Base-by-base conservation (phyloP, 2,888 invertebrate genomes). In the Parnassius smintheus region DNA sequence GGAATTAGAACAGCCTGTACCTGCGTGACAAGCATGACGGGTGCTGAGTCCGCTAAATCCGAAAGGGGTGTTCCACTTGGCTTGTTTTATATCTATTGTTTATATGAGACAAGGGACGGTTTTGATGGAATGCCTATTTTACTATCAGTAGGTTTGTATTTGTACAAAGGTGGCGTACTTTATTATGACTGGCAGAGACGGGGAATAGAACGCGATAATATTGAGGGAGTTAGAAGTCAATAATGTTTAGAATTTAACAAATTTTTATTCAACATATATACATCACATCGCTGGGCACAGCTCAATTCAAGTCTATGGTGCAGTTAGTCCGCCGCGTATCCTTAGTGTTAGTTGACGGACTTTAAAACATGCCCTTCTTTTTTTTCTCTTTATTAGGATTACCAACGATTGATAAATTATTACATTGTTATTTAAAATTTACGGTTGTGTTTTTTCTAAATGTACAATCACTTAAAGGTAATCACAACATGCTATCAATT, bases 11-110 rank as follows among this genome's bases (percentile, higher is more conserved):
- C 82, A 83, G 64, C 83, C 86, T 87, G 84, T 89, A 83, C 68
- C 65, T 65, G 56, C 64, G 75, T 76, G 82, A 78, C 80, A 76
- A 74, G 78, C 82, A 77, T 84, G 85, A 84, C 85, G 79, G 68
- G 73, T 75, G 85, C 88, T 87, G 88, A 88, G 80, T 85, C 81
- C 76, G 77, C 82, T 64, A 58, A 78, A 76, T 77, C 76, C 67
- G 58, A 78, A 85, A 81, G 82, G 91, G 91, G 89, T 83, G 90
- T 91, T 89, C 86, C 90, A 86, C 84, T 86, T 76, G 75, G 83
- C 83, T 89, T 82, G 87, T 83, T 90, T 90, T 88, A 89, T 88
- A 86, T 86, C 83, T 84, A 86, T 88, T 88, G 88, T 88, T 88
- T 88, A 86, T 85, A 84, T 77, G 80, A 75, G 76, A 72, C 75